Evolutionary conservation across 2,797 vertebrate genomes (phyloP), one percentile per base, ranked within the genome.

Genomic region (Sebastes flavidus): DNA sequence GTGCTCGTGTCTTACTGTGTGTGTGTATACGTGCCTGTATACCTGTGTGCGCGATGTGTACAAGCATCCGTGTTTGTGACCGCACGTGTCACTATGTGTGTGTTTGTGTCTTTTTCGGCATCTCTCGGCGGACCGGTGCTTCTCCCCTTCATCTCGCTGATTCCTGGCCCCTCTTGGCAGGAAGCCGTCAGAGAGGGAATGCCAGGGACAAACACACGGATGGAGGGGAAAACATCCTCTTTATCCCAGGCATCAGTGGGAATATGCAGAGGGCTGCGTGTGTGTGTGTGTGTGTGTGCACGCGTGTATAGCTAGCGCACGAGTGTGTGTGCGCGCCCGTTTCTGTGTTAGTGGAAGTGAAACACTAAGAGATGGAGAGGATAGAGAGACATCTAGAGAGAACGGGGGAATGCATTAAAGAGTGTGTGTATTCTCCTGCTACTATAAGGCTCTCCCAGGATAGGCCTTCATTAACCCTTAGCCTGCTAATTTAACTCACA

Each of bases 211-310:
- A 95, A 95, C 94, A 95, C 91, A 75, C 78, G 75, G 87, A 83
- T 84, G 90, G 92, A 92, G 88, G 76, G 83, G 80, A 66, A 93
- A 94, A 93, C 92, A 94, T 90, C 91, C 92, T 94, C 95, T 95
- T 95, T 93, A 96, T 96, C 92, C 91, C 16, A 70, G 84, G 94
- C 95, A 93, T 96, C 95, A 95, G 93, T 95, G 70, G 93, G 95
- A 96, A 95, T 95, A 94, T 94, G 92, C 90, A 94, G 90, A 62
- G 83, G 75, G 56, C 73, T 67, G 78, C 67, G 66, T 42, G 22
- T 42, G 38, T 2, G 30, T 30, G 34, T 30, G 30, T 32, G 30
- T 69, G 68, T 42, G 75, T 20, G 66, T 22, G 72, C 68, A 25
- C 34, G 69, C 29, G 30, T n/a, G 18, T 25, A 8, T 52, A 46